Evolutionary conservation across 1,140 invertebrate species (phyloP), one percentile per base, ranked within the genome.

Genomic region (Marisa cornuarietis): DNA sequence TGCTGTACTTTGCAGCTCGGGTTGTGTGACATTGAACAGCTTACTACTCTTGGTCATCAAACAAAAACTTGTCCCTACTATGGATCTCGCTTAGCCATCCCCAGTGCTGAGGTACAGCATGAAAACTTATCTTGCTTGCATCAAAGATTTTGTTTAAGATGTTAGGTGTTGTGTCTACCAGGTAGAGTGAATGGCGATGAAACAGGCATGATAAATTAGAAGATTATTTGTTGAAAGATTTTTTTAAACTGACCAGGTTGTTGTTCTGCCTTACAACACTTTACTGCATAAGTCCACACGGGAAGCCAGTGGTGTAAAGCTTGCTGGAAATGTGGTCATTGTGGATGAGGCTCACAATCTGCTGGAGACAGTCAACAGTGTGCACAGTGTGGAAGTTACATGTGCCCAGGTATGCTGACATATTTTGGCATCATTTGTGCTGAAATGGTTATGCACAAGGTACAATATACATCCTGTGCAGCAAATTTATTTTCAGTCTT

Each of bases 311-410:
- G 95, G 95, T n/a, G 94, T 99, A 13, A 93, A 95, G 83, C 88
- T 99, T 9, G 94, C 95, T 87, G 94, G 95, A 80, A 96, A 96
- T 90, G 92, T 99, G 68, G 91, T 99, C 0, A 95, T 99, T 81
- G 94, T 99, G 71, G 98, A 99, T 90, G 98, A 99, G 92, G 98
- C 98, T 13, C 98, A 99, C 86, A 99, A 99, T 92, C 92, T 99
- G 11, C 91, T 98, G 26, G 96, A 99, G 80, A 95, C 97, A 0
- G 95, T 99, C 80, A 94, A 95, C 79, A 94, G 95, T 86, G 95
- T 98, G 84, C 93, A 99, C 88, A 96, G 95, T 85, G 93, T 93
- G 4, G 93, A 95, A 76, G 90, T 98, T 54, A 94, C 91, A 42
- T 93, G 93, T 0, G 91, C 91, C 84, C 94, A 96, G 90, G 91